phyloP scores from a whole-genome alignment of 2,113 vertebrate species.

The Etheostoma cragini region DNA sequence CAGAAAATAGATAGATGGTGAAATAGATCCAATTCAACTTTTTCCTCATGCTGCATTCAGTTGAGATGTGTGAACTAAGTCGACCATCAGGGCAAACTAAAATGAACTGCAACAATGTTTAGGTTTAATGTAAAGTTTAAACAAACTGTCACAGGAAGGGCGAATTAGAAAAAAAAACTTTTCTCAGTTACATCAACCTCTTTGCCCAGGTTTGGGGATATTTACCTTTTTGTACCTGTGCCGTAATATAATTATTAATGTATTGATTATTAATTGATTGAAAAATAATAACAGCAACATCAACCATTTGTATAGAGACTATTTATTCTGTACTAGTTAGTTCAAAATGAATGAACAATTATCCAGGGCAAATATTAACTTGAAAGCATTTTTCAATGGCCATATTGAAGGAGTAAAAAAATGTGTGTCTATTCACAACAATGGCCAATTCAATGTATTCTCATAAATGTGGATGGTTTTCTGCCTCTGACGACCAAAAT shows the following conservation, averaged over 20 bases:
- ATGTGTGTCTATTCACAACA: not conserved
- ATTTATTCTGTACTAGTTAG: not conserved
- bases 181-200: not conserved
- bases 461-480: not conserved
- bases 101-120: not conserved
- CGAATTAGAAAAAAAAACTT: not conserved
- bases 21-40: slow-evolving; percentile 8
- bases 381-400: not conserved
- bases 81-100: not conserved
- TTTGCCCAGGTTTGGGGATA: not conserved
- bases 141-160: not conserved
- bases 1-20: slow-evolving; percentile 20
- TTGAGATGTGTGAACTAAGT: not conserved
- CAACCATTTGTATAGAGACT: not conserved
- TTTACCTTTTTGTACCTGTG: not conserved
- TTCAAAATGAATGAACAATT: not conserved
- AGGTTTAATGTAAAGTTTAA: slow-evolving; percentile 7
- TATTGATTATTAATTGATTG: too few relatives aligned
- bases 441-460: not conserved
- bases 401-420: not conserved
- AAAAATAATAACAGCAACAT: not conserved
- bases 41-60: slow-evolving; percentile 12
- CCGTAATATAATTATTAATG: too few relatives aligned
- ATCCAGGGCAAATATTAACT: not conserved
- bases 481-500: not conserved